A percentile compares a stretch with the other conserved stretches of the same genome.
Conservation (phyloP, 2,797 vertebrate species). For the Enteromius viviparus region DNA sequence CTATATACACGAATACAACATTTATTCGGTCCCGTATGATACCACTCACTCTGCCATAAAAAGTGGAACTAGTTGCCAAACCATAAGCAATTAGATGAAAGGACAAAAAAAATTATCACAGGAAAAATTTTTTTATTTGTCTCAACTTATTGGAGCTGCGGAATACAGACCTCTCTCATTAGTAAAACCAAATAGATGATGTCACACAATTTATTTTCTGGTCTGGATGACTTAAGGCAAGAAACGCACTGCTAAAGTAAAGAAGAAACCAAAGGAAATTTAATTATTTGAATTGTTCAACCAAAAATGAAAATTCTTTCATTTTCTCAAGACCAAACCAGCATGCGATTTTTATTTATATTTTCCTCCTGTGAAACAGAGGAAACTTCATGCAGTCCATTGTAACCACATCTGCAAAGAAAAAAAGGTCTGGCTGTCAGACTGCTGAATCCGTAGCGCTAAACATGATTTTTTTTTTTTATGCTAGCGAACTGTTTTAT, state of each 20-base stretch:
- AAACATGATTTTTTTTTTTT: neutral
- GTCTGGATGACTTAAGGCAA: neutral
- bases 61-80: neutral
- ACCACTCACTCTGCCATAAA: neutral
- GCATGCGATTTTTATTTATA: neutral
- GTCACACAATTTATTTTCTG: neutral
- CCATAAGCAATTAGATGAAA: neutral
- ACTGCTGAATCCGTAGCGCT: neutral
- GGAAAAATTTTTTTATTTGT: neutral
- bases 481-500: neutral
- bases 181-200: constrained; percentile 17
- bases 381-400: neutral
- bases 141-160: constrained; percentile 1
- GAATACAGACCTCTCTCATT: constrained; percentile 5
- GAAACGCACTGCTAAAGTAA: neutral
- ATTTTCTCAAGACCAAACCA: too few relatives aligned
- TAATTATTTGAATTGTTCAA: neutral
- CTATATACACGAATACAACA: too few relatives aligned
- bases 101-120: neutral
- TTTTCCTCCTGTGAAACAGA: neutral
- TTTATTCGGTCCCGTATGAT: neutral
- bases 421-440: neutral
- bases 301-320: neutral
- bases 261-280: constrained; percentile 2
- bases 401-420: neutral